phyloP scores from a whole-genome alignment of 2,888 invertebrate species.

The Nomada flava region DNA sequence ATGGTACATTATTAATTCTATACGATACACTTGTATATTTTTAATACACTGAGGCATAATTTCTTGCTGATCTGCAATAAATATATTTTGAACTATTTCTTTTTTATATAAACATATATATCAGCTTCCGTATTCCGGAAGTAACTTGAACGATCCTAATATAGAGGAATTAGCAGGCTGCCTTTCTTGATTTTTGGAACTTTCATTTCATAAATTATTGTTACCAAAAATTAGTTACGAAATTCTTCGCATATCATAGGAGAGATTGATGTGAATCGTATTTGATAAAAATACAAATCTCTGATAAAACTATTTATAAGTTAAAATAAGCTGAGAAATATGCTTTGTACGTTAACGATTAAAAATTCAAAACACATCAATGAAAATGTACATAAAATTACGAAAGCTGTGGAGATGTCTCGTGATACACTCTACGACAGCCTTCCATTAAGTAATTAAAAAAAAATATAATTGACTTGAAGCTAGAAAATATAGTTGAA shows the following conservation, averaged over 20 bases:
- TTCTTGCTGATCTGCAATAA: constrained; percentile 49
- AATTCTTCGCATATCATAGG: constrained; percentile 39
- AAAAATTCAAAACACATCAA: constrained; percentile 17
- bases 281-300: constrained; percentile 20
- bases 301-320: constrained; percentile 20
- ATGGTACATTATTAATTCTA: constrained; percentile 47
- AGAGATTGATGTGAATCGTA: constrained; percentile 17
- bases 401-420: constrained; percentile 14
- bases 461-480: constrained; percentile 25
- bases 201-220: constrained; percentile 32
- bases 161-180: constrained; percentile 1
- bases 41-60: constrained; percentile 37
- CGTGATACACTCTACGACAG: constrained; percentile 31
- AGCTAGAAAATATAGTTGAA: constrained; percentile 29
- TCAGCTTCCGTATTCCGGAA: constrained; percentile 35
- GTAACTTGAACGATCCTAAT: constrained; percentile 33
- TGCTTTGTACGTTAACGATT: constrained; percentile 18
- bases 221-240: constrained; percentile 39
- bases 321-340: constrained; percentile 13
- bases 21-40: constrained; percentile 30
- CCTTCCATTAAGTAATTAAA: constrained; percentile 31
- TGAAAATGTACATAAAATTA: constrained; percentile 33
- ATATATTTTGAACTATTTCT: constrained; percentile 49
- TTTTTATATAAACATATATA: constrained; percentile 15
- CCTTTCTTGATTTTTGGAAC: constrained; percentile 18